Evolutionary conservation across 2,113 vertebrate species (phyloP).

Genomic region (Ondatra zibethicus): DNA sequence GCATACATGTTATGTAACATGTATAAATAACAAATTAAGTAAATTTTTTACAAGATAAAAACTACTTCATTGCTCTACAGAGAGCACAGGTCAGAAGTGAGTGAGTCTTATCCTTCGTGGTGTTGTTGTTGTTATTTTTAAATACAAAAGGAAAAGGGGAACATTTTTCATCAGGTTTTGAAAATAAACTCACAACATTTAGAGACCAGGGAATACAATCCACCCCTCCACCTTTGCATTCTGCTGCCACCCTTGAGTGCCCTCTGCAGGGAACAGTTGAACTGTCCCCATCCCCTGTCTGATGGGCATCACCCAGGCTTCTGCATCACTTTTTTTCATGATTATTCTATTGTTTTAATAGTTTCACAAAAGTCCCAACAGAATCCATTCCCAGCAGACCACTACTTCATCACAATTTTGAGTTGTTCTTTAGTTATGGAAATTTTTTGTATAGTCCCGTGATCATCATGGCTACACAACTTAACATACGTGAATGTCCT

Average conservation of each 20-base stretch:
- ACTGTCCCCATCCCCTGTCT: neutral
- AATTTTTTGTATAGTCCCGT: constrained; percentile 11
- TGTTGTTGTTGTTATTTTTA: neutral
- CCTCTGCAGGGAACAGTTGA: neutral
- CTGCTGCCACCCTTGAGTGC: neutral
- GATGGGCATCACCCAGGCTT: neutral
- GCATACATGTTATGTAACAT: neutral
- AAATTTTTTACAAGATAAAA: neutral
- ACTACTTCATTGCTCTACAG: too few species aligned
- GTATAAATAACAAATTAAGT: neutral
- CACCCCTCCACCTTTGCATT: neutral
- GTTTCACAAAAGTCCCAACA: constrained; percentile 49
- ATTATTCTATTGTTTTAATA: constrained; percentile 53
- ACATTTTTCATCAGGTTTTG: neutral
- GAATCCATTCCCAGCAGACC: neutral
- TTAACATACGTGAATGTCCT: neutral
- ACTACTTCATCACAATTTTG: constrained; percentile 55
- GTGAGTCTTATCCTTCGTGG: neutral
- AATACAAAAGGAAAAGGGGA: neutral
- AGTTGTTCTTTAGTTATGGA: constrained; percentile 34
- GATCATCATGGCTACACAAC: neutral
- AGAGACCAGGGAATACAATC: neutral
- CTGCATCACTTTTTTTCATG: neutral
- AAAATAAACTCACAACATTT: neutral
- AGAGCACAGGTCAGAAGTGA: neutral